Conservation (phyloP, 2,113 vertebrate species). For the Sialia sialis region DNA sequence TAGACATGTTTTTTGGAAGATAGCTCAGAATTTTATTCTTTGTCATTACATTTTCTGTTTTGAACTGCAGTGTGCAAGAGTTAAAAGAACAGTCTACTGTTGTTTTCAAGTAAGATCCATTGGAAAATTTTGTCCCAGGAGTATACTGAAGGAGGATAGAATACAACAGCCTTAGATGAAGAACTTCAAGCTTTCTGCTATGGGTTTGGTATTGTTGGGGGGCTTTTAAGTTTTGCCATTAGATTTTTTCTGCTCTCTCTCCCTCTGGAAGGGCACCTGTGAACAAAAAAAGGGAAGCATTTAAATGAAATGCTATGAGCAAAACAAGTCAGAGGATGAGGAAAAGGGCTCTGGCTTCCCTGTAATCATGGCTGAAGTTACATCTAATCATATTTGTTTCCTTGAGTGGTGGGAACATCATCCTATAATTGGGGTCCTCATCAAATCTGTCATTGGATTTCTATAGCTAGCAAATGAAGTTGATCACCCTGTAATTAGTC, state of each 20-base stretch:
- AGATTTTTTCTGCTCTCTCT: background rate
- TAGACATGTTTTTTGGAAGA: background rate
- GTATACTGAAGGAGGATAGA: background rate
- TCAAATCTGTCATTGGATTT: background rate
- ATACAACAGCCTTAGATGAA: background rate
- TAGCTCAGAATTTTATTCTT: background rate
- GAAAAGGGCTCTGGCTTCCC: background rate
- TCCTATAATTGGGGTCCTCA: background rate
- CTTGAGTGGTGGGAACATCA: background rate
- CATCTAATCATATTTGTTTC: background rate
- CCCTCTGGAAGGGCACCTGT: background rate
- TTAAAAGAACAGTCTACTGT: background rate
- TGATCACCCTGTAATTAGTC: background rate
- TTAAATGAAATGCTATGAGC: background rate
- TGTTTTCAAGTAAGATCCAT: background rate
- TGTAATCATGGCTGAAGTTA: background rate
- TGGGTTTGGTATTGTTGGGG: background rate
- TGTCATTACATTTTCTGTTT: background rate
- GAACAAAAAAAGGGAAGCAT: background rate
- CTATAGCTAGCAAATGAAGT: background rate
- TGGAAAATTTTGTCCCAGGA: background rate
- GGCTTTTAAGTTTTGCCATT: background rate
- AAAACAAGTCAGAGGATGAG: background rate
- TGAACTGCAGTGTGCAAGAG: background rate
- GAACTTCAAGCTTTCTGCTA: background rate